Base-by-base conservation (phyloP, 2,888 invertebrate species). In the Ormia ochracea region DNA sequence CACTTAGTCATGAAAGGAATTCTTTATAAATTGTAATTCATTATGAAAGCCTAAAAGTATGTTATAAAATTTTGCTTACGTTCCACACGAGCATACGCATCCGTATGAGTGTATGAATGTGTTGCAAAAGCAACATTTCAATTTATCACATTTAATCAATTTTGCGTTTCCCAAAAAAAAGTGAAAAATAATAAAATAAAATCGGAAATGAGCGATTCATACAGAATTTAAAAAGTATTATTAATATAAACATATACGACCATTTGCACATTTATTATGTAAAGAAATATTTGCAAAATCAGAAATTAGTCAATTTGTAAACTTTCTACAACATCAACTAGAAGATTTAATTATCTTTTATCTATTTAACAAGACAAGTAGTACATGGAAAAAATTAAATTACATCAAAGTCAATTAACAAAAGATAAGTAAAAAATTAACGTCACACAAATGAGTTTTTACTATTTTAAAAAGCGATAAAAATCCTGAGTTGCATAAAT, bases 341-440 rank as follows among this genome's bases (percentile, higher is more conserved):
- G 9, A 1, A 38, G 28, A 65, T 52, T 52, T 45, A 54, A 56
- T 74, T 75, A 75, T 59, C 68, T 43, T 10, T 69, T 38, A 17
- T 28, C 28, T 38, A 31, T 43, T 56, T 26, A 36, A 63, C 28
- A 56, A 45, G 54, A 45, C 23, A 43, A 58, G 45, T 19, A n/a
- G n/a, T n/a, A n/a, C n/a, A n/a, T n/a, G n/a, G n/a, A 43, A 26
- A 38, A 7, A 19, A 48, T 36, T 9, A 28, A 48, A 69, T 61
- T 69, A 45, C 33, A 21, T 1, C 23, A 38, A 52, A 33, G n/a
- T 69, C 48, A 76, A 69, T 69, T 76, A 69, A 63, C 50, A 28
- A 31, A 58, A 26, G 69, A 76, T 76, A 61, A 63, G 10, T 12
- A 6, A 14, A 23, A 19, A 6, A 52, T 14, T 7, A 52, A 31